phyloP scores from a whole-genome alignment of 53 echinoderm and acorn worm species.

The Crossaster papposus region DNA sequence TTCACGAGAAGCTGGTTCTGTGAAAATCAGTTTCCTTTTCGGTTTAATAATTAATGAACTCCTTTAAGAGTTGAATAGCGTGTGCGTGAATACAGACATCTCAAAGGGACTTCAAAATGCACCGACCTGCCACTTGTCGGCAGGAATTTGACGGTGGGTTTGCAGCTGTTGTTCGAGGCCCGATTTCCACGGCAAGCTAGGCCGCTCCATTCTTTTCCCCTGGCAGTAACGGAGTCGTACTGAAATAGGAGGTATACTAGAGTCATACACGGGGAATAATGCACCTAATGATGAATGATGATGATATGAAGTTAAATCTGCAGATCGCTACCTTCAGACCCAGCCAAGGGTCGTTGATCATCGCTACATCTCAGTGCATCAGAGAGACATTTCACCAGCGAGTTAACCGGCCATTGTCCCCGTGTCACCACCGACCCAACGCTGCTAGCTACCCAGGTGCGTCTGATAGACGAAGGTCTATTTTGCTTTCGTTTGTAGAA shows the following conservation, averaged over 20 bases:
- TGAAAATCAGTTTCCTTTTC: background rate
- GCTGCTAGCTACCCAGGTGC: too few relatives aligned
- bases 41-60: conserved; percentile 51
- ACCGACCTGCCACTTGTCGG: background rate
- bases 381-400: conserved; percentile 5
- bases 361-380: background rate
- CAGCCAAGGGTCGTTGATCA: background rate
- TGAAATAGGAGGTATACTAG: background rate
- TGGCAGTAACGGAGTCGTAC: background rate
- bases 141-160: background rate
- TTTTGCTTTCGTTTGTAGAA: background rate
- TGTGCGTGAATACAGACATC: conserved; percentile 11
- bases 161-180: conserved; percentile 31
- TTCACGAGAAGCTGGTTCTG: background rate
- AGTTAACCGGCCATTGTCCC: too few relatives aligned
- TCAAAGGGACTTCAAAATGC: background rate
- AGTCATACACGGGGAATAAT: background rate
- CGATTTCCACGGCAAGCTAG: conserved; percentile 14
- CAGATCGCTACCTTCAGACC: too few relatives aligned
- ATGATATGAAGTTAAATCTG: background rate
- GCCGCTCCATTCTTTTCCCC: conserved; percentile 2
- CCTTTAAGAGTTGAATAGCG: background rate
- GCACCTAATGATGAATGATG: background rate
- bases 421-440: too few relatives aligned
- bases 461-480: background rate